Conservation (phyloP, 2,888 invertebrate species). For the Drosophila kanekoi region DNA sequence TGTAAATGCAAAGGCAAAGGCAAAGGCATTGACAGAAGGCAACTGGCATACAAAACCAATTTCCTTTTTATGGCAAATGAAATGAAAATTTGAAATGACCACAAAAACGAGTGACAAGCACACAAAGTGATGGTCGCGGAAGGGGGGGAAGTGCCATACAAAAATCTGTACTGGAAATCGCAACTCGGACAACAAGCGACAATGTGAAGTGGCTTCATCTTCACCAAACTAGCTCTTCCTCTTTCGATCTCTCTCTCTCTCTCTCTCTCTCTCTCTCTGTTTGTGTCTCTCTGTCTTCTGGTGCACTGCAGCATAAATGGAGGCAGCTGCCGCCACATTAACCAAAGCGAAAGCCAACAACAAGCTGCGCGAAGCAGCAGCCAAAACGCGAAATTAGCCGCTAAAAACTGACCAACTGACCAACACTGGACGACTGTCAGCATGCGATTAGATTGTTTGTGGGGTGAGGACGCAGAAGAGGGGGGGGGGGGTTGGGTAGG, state of each 20-base stretch:
- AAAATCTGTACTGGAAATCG: conserved; percentile 55
- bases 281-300: neutral
- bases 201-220: conserved; percentile 44
- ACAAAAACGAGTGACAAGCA: conserved; percentile 68
- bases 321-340: conserved; percentile 49
- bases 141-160: too few species aligned
- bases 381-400: conserved; percentile 55
- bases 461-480: neutral
- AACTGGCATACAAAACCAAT: conserved; percentile 77
- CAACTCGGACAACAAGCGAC: conserved; percentile 60
- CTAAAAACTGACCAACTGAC: conserved; percentile 48
- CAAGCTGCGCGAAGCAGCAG: conserved; percentile 12
- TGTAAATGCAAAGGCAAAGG: conserved; percentile 13
- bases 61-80: conserved; percentile 81
- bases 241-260: neutral
- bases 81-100: conserved; percentile 81
- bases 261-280: neutral
- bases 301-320: conserved; percentile 46
- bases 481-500: neutral
- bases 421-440: conserved; percentile 41
- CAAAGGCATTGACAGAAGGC: conserved; percentile 41
- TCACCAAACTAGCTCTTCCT: neutral
- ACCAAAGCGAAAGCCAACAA: conserved; percentile 40
- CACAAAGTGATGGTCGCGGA: conserved; percentile 2
- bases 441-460: conserved; percentile 32